Conservation (phyloP, 2,888 invertebrate genomes). For the Neria commutata region DNA sequence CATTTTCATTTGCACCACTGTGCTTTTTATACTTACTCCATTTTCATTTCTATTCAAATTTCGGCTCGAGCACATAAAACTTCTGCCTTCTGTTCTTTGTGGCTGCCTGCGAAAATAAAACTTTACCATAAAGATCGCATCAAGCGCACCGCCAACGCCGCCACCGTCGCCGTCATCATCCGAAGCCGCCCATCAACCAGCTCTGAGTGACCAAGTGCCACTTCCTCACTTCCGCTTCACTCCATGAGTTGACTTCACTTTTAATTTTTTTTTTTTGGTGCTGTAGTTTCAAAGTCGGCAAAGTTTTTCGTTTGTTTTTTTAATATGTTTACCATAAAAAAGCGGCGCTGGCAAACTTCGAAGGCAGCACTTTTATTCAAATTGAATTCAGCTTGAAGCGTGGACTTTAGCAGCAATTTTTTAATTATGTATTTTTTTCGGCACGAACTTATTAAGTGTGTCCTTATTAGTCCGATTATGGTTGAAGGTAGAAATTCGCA, state of each 20-base stretch:
- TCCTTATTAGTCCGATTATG: no score
- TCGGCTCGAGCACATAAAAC: slow-evolving; percentile 18
- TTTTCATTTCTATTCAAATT: slow-evolving; percentile 16
- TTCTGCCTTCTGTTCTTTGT: slow-evolving; percentile 7
- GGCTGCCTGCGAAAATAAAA: not conserved
- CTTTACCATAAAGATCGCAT: slow-evolving; percentile 14
- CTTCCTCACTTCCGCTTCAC: not conserved
- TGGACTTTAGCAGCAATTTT: no score
- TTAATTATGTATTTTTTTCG: no score
- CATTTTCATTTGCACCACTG: slow-evolving; percentile 15
- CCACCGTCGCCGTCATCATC: slow-evolving; percentile 1
- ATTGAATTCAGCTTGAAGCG: no score
- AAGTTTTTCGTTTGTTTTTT: slow-evolving; percentile 16
- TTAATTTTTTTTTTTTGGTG: not conserved
- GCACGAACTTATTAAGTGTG: no score
- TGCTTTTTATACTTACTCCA: not conserved
- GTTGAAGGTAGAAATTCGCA: no score
- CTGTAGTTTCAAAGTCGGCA: slow-evolving; percentile 26
- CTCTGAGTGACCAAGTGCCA: not conserved
- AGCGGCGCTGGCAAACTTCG: not conserved
- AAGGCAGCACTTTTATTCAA: no score
- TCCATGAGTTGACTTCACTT: not conserved
- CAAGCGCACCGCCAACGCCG: no score
- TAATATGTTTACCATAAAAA: not conserved
- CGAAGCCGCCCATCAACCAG: not conserved